phyloP scores from a whole-genome alignment of 2,888 invertebrate genomes.

The Morpho helenor region DNA sequence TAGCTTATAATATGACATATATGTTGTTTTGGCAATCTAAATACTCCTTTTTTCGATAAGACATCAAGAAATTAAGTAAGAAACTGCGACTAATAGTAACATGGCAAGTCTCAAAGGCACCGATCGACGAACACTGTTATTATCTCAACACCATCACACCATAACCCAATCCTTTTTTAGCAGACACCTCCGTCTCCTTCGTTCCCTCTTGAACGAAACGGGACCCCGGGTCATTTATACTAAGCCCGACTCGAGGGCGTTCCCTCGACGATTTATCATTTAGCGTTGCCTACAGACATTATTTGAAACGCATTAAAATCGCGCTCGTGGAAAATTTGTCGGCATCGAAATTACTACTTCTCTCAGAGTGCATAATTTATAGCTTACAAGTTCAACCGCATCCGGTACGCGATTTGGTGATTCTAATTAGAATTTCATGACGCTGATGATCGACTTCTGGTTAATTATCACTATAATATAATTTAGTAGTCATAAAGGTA shows the following conservation, averaged over 20 bases:
- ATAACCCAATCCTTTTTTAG: constrained; percentile 72
- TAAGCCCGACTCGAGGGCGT: constrained; percentile 69
- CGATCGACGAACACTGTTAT: constrained; percentile 67
- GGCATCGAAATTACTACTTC: constrained; percentile 77
- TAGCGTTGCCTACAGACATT: constrained; percentile 78
- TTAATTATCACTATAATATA: constrained; percentile 5
- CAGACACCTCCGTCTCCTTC: constrained; percentile 65
- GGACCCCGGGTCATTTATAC: constrained; percentile 62
- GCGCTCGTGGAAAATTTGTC: constrained; percentile 76
- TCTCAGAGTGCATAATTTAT: constrained; percentile 73
- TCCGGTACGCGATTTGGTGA: constrained; percentile 58
- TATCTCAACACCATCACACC: constrained; percentile 77
- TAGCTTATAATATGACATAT: too few species aligned
- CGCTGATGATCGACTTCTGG: constrained; percentile 44
- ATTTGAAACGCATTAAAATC: constrained; percentile 78
- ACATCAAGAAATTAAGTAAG: too few species aligned
- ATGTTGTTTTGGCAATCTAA: too few species aligned
- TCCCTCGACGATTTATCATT: constrained; percentile 76
- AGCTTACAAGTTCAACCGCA: constrained; percentile 46
- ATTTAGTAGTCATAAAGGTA: neutral
- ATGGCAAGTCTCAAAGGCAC: constrained; percentile 57
- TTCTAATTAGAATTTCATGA: constrained; percentile 68
- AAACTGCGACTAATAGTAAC: constrained; percentile 61
- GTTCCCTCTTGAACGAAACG: constrained; percentile 42
- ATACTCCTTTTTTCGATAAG: too few species aligned